A percentile compares a stretch with the other conserved stretches of the same genome.
These are phyloP conservation scores for Falco punctatus DNA, from an alignment of 2,113 vertebrate species.

Conservation along the genomic window DNA sequence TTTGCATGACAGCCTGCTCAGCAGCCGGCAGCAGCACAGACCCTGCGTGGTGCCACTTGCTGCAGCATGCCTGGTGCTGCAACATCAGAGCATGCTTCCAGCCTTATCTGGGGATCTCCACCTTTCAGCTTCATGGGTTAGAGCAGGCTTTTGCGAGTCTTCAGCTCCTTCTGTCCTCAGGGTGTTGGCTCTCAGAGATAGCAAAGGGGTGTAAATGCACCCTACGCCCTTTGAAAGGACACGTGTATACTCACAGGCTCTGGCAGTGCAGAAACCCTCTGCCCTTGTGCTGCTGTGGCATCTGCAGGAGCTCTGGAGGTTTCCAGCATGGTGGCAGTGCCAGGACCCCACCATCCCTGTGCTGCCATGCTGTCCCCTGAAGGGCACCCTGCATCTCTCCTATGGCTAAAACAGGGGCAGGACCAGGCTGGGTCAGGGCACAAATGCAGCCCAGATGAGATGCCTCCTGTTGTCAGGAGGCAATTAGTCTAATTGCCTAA, in stretches of 20 bases:
- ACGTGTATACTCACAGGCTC: accelerated
- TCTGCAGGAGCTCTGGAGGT: background rate
- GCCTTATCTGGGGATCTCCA: background rate
- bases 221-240: background rate
- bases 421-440: background rate
- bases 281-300: background rate
- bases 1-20: background rate
- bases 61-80: background rate
- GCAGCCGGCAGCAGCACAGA: background rate
- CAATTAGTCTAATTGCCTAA: background rate
- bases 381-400: background rate
- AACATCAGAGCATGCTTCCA: background rate
- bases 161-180: background rate
- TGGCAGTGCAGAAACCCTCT: background rate
- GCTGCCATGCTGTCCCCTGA: background rate
- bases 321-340: background rate
- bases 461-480: background rate
- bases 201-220: accelerated
- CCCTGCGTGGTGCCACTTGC: accelerated
- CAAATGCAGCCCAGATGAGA: background rate
- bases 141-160: background rate
- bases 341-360: background rate
- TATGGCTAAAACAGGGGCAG: background rate
- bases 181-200: background rate
- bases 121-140: background rate